These are phyloP conservation scores for Lagorchestes hirsutus DNA, from an alignment of 2,797 vertebrate genomes.

Conservation along the genomic window DNA sequence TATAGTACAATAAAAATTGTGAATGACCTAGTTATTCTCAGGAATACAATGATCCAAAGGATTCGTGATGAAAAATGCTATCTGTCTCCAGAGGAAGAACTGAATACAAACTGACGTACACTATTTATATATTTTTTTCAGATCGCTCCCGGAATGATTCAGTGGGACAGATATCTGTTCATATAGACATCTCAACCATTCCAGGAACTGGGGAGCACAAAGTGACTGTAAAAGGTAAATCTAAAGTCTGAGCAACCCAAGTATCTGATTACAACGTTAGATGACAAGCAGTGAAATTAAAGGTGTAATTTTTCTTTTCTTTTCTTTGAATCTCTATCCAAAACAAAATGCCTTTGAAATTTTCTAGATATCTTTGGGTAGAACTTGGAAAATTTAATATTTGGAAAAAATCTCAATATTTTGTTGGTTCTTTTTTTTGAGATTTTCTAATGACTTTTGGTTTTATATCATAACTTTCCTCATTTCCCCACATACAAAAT, in stretches of 20 bases:
- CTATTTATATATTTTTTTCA: slow-evolving; percentile 78
- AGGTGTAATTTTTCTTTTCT: slow-evolving; percentile 7
- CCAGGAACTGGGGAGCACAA: slow-evolving; percentile 98
- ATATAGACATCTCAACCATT: slow-evolving; percentile 94
- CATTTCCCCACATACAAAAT: not conserved
- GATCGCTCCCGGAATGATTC: slow-evolving; percentile 91
- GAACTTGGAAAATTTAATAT: not conserved
- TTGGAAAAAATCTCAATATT: not conserved
- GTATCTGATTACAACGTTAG: not conserved
- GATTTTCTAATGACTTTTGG: not conserved
- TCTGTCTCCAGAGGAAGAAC: not conserved
- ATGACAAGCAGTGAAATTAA: not conserved
- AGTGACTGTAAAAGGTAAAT: slow-evolving; percentile 94
- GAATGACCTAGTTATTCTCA: not conserved
- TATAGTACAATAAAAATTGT: not conserved
- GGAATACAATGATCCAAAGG: not conserved
- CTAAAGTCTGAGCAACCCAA: not conserved
- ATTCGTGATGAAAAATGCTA: not conserved
- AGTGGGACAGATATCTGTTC: slow-evolving; percentile 95
- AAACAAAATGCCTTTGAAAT: not conserved
- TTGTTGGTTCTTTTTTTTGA: not conserved
- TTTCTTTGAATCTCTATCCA: not conserved
- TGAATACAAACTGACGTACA: not conserved
- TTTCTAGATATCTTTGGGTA: not conserved
- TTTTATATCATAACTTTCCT: not conserved